Base-by-base conservation (phyloP, 2,113 vertebrate species). In the Actenoides hombroni region DNA sequence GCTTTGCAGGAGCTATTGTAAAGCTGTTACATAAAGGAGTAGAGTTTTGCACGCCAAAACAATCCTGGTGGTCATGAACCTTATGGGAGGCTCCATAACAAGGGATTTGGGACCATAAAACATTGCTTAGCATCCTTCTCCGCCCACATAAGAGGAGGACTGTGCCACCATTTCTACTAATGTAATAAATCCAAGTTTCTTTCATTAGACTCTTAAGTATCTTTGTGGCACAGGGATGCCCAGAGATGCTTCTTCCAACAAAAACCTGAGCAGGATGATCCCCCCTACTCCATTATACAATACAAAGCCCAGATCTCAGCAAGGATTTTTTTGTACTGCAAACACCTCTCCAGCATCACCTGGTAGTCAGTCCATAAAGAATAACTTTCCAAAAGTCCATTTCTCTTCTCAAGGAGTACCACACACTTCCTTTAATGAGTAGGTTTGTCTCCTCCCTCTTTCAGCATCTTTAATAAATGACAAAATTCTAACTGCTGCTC, bases 371-470 rank as follows among this genome's bases (percentile, higher is more conserved):
- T 2, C 69, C 29, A 39, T 3, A 75, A 31, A 74, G 25, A 81
- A 67, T 82, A 81, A 13, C 51, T 11, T 75, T 21, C n/a, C 68
- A 67, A 61, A 75, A 76, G 19, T 11, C 81, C 33, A 7, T 28
- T 87, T 78, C 28, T 77, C 5, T 56, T 48, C 70, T 71, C 42
- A 75, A 33, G 68, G 12, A 39, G 11, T 29, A 75, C 60, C 9
- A 39, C 0, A 0, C 11, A 14, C 42, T 56, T 39, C 69, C 56
- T 74, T 65, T 35, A 54, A 67, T 0, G 1, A 87, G 39, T 1
- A 78, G 13, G 6, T 40, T 75, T 65, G 75, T 51, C 26, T 70
- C 57, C 25, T 63, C 9, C 17, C 10, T 64, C 53, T 46, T 79
- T 54, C 82, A 54, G 17, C n/a, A 74, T 48, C 40, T 23, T 75